Conservation (phyloP, 2,797 vertebrate species). For the Catamblyrhynchus diadema region DNA sequence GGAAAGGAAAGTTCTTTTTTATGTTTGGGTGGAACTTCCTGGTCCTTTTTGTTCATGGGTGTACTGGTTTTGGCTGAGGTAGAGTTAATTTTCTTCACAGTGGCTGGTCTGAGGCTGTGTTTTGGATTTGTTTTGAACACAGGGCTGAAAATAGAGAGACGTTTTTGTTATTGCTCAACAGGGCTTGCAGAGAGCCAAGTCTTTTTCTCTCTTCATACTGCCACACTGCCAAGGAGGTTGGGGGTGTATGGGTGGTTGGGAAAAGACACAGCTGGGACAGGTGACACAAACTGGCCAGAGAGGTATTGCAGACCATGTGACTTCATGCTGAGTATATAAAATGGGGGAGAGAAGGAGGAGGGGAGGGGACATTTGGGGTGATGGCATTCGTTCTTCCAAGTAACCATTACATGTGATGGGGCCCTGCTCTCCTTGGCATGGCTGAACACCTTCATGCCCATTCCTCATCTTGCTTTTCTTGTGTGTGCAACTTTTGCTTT, state of each 20-base stretch:
- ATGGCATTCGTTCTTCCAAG: rapidly evolving
- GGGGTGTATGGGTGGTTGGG: rapidly evolving
- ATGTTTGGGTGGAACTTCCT: too few species aligned
- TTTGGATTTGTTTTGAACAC: not conserved
- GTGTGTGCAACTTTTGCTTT: not conserved
- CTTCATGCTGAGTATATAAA: not conserved
- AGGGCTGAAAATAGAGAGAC: not conserved
- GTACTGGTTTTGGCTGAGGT: not conserved
- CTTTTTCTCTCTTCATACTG: not conserved
- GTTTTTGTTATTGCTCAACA: not conserved
- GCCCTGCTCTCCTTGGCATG: not conserved
- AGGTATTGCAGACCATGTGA: not conserved
- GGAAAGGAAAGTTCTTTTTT: too few species aligned
- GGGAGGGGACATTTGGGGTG: rapidly evolving
- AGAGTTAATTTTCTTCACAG: not conserved
- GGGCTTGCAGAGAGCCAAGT: not conserved
- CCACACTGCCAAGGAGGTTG: not conserved
- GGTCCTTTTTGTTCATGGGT: not conserved
- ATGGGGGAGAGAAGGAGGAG: not conserved
- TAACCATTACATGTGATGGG: too few species aligned
- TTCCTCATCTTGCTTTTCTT: not conserved
- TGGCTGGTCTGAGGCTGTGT: not conserved
- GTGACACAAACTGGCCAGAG: not conserved
- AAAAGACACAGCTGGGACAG: not conserved
- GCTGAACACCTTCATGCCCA: too few species aligned